These are phyloP conservation scores for Brachyhypopomus occidentalis DNA, from an alignment of 2,113 vertebrate genomes.

Conservation along the genomic window DNA sequence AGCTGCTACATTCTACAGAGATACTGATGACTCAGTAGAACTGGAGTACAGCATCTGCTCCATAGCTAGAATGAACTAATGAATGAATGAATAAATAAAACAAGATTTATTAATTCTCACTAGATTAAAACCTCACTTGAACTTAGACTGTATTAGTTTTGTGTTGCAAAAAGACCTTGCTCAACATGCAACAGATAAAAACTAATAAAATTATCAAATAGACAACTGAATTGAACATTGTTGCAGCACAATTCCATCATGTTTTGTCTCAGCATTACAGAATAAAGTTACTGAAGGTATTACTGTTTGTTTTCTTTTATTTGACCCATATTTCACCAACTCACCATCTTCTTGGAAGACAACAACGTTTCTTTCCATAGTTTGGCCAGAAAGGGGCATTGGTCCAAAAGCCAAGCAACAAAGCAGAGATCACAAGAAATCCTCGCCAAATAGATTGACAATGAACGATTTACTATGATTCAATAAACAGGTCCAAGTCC, in stretches of 20 bases:
- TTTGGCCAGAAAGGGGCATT: constrained; percentile 67
- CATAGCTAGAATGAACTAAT: too few relatives aligned
- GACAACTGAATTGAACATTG: too few relatives aligned
- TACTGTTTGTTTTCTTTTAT: constrained; percentile 53
- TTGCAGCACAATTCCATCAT: too few relatives aligned
- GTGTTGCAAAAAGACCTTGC: too few relatives aligned
- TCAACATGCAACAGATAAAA: too few relatives aligned
- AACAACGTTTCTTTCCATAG: constrained; percentile 68
- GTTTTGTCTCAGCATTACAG: background rate
- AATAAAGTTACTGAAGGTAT: background rate
- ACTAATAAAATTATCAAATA: too few relatives aligned
- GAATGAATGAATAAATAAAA: background rate
- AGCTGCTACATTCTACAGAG: background rate
- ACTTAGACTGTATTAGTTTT: too few relatives aligned
- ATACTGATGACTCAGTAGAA: too few relatives aligned
- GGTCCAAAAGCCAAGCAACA: constrained; percentile 73
- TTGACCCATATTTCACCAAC: constrained; percentile 68
- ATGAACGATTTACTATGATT: background rate
- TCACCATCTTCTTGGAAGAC: constrained; percentile 82
- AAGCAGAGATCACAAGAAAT: constrained; percentile 66
- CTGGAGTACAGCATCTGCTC: too few relatives aligned
- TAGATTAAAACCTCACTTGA: too few relatives aligned
- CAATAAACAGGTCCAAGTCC: too few relatives aligned
- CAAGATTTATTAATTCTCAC: background rate
- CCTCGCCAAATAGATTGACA: constrained; percentile 60